Evolutionary conservation across 2,888 invertebrate genomes (phyloP), one percentile per base, ranked within the genome.

Genomic region (Rotaria macrura): DNA sequence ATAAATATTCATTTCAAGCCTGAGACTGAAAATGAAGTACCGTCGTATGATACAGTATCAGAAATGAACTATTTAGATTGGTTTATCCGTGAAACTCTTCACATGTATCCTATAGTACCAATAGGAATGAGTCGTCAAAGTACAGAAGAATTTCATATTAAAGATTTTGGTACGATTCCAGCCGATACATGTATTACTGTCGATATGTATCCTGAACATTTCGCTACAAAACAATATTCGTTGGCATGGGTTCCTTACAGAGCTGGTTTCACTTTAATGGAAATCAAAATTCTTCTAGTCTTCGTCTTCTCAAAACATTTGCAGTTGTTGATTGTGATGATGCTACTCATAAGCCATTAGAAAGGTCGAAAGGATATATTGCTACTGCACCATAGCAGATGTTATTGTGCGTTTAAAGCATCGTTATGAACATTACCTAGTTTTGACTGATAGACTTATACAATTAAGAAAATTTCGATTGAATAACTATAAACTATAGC

Each of bases 41-140:
- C 89, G 6, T 87, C 87, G 25, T 91, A 91, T 86, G 90, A 91
- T 34, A 88, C 88, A 83, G 88, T 91, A 5, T 87, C 88, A 65
- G 87, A 89, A n/a, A 87, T 92, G 87, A 88, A 88, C 79, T 91
- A 91, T 87, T 87, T 92, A 55, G 91, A 92, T 85, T 90, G 90
- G 89, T 91, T 92, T 25, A 88, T 91, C 86, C 89, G 89, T 86
- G 92, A 92, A 87, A 89, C 91, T 6, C 88, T 92, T 14, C 86
- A 92, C 83, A 89, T 91, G 87, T 92, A 90, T 87, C 92, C 92
- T 5, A 87, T 90, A 25, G 90, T 89, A 20, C 88, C 88, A 88
- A 89, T 90, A 88, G 89, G 74, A 38, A 74, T 86, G 4, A 86
- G 85, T 74, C 84, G 87, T n/a, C 43, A 85, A n/a, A 86, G 87